Base-by-base conservation (phyloP, 2,888 invertebrate genomes). In the Meganola albula region DNA sequence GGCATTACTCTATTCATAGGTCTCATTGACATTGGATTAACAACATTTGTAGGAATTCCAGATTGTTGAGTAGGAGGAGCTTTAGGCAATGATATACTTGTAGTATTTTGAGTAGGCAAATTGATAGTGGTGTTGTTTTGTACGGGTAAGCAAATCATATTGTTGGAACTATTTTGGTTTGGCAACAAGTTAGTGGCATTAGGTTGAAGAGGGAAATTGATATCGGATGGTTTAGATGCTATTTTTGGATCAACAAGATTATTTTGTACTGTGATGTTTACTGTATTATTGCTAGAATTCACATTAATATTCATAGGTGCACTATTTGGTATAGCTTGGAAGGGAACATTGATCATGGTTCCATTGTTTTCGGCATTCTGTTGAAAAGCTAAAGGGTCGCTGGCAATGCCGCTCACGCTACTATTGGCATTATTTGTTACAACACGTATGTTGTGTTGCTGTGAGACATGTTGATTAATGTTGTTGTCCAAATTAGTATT, bases 1-100 rank as follows among this genome's bases (percentile, higher is more conserved):
- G 93, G 93, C 29, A 93, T 62, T 1, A 93, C 93, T 42, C 93
- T 87, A 62, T 92, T 93, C 87, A 93, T 93, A 23, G 93, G 93
- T 37, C 93, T 82, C 71, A 76, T 87, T 3, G 82, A 78, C 76
- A 91, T 89, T 1, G 92, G 92, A 59, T 90, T 91, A 0, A 92
- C 92, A 30, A 92, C 90, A 64, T 92, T 92, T 7, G 91, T 92
- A 10, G 91, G 91, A 52, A 92, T 89, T 18, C 88, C 87, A 39
- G 79, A 80, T 53, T 89, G 88, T 58, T 89, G 89, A 40, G 89
- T 89, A 7, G 87, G 82, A 14, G 87, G 85, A 31, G 90, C 88
- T 53, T 88, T 88, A 4, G 90, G 90, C 40, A 90, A 74, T 37
- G 86, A 87, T 44, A 90, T 90, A 54, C 89, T 89, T 18, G 88